Base-by-base conservation (phyloP, 2,797 vertebrate genomes). In the Aulostomus chinensis region DNA sequence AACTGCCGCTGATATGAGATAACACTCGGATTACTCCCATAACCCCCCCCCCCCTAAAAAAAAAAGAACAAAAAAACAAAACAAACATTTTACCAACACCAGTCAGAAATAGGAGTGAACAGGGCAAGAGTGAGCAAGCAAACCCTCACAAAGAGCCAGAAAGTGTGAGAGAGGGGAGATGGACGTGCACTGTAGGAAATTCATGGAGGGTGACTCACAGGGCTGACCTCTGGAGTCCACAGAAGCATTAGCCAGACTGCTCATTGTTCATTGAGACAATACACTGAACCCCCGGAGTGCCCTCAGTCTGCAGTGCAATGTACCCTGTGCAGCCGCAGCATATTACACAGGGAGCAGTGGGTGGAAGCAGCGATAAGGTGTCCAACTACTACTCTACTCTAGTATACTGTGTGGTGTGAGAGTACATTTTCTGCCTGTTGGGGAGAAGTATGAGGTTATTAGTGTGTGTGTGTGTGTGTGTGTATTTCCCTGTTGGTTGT, bases 251-350 rank as follows among this genome's bases (percentile, higher is more conserved):
- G 69, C 78, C 68, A 58, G 83, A 84, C 84, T 80, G 72, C 73
- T 81, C 83, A 81, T 85, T 85, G 81, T 81, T 84, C 74, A 81
- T 52, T 80, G 73, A 85, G 81, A 84, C 86, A 85, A 87, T 85
- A 76, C 73, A 52, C 45, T 78, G 81, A 82, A 76, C 81, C 83
- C 68, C 81, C 21, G 57, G 81, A 84, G 84, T 84, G 76, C 74
- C 78, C 71, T 81, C 30, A 24, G 73, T 72, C 73, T 78, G 74
- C 68, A 68, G 68, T 69, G 63, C 79, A 83, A 78, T 81, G 77
- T 76, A 76, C 74, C 80, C 58, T 9, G 11, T 68, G 72, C 66
- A 73, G 61, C 75, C 60, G 55, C 80, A 79, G 72, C 80, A 72
- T 84, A 85, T 86, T 86, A 85, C 76, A 77, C 31, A 67, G 59